These are phyloP conservation scores for Beris chalybata DNA, from an alignment of 2,888 invertebrate species.

Conservation along the genomic window DNA sequence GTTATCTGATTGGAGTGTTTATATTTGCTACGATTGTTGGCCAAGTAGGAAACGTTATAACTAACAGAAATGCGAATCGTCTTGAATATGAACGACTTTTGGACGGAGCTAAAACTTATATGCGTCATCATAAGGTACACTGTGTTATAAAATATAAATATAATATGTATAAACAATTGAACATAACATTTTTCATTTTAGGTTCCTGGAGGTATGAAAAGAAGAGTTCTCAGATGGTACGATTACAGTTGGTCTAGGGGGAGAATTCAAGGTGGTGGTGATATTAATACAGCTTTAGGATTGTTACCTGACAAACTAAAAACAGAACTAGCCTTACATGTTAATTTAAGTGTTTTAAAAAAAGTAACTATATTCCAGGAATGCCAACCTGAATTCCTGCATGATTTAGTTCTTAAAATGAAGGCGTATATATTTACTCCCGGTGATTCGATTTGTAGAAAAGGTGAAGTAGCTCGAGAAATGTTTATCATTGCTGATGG, in stretches of 20 bases:
- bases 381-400: constrained; percentile 95
- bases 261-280: constrained; percentile 92
- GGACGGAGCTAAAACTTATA: constrained; percentile 96
- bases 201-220: constrained; percentile 93
- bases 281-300: constrained; percentile 92
- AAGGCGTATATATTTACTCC: constrained; percentile 98
- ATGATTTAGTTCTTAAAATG: constrained; percentile 96
- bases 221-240: constrained; percentile 95
- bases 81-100: constrained; percentile 91
- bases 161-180: not conserved
- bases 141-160: not conserved
- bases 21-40: constrained; percentile 97
- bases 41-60: constrained; percentile 97
- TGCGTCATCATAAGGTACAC: constrained; percentile 89
- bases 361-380: constrained; percentile 97
- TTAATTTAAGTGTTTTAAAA: constrained; percentile 91
- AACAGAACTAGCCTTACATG: constrained; percentile 93
- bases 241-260: constrained; percentile 98
- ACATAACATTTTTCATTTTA: constrained; percentile 43
- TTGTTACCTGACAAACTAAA: constrained; percentile 94
- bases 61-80: constrained; percentile 93
- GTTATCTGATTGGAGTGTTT: constrained; percentile 96
- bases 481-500: constrained; percentile 99
- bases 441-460: constrained; percentile 93
- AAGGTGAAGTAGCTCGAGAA: constrained; percentile 91